These are phyloP conservation scores for Bovichtus diacanthus DNA, from an alignment of 2,797 vertebrate genomes.

Conservation along the genomic window DNA sequence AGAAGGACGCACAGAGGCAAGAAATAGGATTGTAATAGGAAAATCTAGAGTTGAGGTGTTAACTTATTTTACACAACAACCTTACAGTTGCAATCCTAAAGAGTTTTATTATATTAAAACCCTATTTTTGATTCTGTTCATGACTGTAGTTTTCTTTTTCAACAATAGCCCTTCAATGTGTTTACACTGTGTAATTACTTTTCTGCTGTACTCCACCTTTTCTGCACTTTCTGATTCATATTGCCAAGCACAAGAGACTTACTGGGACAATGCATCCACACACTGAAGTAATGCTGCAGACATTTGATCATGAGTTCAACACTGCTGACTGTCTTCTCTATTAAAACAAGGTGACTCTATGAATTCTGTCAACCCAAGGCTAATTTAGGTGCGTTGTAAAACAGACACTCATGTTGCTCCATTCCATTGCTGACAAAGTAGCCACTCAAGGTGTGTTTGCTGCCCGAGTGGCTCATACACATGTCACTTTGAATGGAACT, in stretches of 20 bases:
- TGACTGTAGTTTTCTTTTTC: not conserved
- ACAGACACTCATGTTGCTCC: not conserved
- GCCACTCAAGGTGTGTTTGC: no score
- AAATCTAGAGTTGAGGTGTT: not conserved
- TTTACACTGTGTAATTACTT: not conserved
- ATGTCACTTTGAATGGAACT: no score
- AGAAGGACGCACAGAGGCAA: slow-evolving; percentile 3
- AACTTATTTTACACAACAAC: not conserved
- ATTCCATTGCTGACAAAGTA: no score
- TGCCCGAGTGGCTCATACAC: no score
- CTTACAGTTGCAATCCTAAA: not conserved
- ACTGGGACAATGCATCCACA: not conserved
- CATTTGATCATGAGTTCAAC: not conserved
- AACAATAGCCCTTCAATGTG: not conserved
- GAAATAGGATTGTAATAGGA: slow-evolving; percentile 18
- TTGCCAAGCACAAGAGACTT: not conserved
- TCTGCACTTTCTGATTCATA: not conserved
- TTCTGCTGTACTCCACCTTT: not conserved
- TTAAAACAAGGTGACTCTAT: not conserved
- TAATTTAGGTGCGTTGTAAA: not conserved
- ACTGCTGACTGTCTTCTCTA: not conserved
- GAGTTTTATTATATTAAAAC: not conserved
- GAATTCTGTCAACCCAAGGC: not conserved
- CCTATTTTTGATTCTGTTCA: not conserved
- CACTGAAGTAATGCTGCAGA: not conserved